A percentile compares a stretch with the other conserved stretches of the same genome.
Conservation (phyloP, 2,113 vertebrate genomes). For the Mionectes macconnelli region DNA sequence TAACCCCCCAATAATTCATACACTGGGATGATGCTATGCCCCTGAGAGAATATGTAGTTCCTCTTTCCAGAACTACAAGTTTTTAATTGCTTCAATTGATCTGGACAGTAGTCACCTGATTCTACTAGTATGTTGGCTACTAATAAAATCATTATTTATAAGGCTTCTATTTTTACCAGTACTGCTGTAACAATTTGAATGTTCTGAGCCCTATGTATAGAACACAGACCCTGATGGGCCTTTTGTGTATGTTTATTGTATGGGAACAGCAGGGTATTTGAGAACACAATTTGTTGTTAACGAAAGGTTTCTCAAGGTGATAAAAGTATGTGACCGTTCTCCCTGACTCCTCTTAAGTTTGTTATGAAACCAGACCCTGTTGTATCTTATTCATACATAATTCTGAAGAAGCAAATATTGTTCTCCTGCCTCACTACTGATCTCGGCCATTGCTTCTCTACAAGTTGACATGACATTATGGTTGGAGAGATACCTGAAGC, state of each 20-base stretch:
- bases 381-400: neutral
- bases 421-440: neutral
- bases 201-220: neutral
- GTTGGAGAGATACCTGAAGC: neutral
- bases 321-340: neutral
- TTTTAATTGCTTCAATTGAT: slow-evolving; percentile 11
- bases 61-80: neutral
- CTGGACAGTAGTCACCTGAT: neutral
- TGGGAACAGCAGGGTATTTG: neutral
- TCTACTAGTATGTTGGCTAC: neutral
- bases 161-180: slow-evolving; percentile 17
- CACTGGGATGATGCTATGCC: neutral
- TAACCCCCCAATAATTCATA: neutral
- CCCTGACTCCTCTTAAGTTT: neutral
- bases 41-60: neutral
- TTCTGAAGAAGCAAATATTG: neutral
- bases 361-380: neutral
- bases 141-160: neutral
- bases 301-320: neutral
- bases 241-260: neutral
- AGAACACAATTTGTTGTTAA: neutral
- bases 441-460: neutral
- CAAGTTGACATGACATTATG: neutral
- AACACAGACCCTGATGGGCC: neutral
- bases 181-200: neutral